phyloP scores from a whole-genome alignment of 2,888 invertebrate species.

The Magallana nippona region DNA sequence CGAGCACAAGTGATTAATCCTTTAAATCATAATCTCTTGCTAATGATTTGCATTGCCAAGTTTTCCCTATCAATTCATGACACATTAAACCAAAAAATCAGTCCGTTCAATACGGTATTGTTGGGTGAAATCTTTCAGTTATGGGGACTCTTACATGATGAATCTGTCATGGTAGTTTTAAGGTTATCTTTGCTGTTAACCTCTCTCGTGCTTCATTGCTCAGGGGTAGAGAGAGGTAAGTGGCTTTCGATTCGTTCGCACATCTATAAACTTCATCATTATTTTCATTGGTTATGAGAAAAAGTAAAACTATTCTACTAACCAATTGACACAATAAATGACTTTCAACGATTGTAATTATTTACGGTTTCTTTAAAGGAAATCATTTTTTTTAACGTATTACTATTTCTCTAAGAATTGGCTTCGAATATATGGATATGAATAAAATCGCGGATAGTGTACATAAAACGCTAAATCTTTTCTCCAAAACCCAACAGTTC shows the following conservation, averaged over 20 bases:
- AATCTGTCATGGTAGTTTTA: background rate
- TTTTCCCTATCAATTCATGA: background rate
- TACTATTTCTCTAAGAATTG: too few species aligned
- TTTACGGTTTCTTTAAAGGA: too few species aligned
- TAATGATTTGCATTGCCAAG: conserved; percentile 3
- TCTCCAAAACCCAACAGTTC: too few species aligned
- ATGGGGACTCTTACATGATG: background rate
- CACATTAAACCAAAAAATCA: conserved; percentile 8
- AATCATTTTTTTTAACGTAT: too few species aligned
- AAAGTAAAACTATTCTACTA: too few species aligned
- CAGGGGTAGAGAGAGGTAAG: background rate
- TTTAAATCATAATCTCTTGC: background rate
- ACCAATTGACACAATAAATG: too few species aligned
- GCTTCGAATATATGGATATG: too few species aligned
- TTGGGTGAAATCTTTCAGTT: background rate
- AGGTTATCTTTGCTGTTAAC: background rate
- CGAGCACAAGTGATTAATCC: background rate
- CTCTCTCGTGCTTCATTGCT: background rate
- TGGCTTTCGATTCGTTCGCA: background rate
- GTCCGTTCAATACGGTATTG: background rate
- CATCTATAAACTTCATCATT: too few species aligned
- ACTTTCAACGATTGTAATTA: too few species aligned
- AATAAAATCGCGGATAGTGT: too few species aligned
- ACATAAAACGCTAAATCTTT: too few species aligned
- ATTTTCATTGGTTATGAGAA: too few species aligned